Base-by-base conservation (phyloP, 2,888 invertebrate species). In the Clistopyga incitator region DNA sequence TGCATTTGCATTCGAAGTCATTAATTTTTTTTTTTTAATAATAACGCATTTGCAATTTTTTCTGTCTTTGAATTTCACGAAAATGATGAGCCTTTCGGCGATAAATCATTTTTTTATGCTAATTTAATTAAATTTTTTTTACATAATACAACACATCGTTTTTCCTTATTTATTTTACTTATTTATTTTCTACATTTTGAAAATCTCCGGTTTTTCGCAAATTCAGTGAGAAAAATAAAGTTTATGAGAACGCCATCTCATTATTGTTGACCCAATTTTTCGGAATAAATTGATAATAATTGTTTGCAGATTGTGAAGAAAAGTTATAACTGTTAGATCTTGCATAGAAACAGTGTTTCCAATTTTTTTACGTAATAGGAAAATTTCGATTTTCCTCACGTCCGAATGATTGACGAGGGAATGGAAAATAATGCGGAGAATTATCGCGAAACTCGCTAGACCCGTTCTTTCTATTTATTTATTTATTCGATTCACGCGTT, bases 401-500 rank as follows among this genome's bases (percentile, higher is more conserved):
- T 38, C 20, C 64, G 64, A 64, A 38, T 18, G 64, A 64, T 64
- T 38, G 64, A 38, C 64, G 64, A 64, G 10, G 18, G 64, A 38
- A 64, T 20, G 42, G n/a, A 20, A 64, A 64, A 64, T 20, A 38
- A 38, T 38, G 18, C 34, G 18, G 18, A 34, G 64, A 64, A 64
- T 64, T 64, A 64, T 64, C 34, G 64, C 38, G 20, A 64, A 64
- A 38, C 59, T 45, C 45, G 56, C 10, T n/a, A 61, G 47, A 61
- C 59, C 15, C 29, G 72, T 74, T 74, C 47, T 29, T 13, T 47
- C 72, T 45, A 70, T 50, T 78, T 45, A 70, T 70, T 78, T 78
- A 78, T 78, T 68, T 47, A 61, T 70, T 70, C 59, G 68, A 34
- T 56, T 68, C 68, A 61, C 78, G 70, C 71, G 38, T 64, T 11